Conservation (phyloP, 2,113 vertebrate species). For the Prinia subflava region DNA sequence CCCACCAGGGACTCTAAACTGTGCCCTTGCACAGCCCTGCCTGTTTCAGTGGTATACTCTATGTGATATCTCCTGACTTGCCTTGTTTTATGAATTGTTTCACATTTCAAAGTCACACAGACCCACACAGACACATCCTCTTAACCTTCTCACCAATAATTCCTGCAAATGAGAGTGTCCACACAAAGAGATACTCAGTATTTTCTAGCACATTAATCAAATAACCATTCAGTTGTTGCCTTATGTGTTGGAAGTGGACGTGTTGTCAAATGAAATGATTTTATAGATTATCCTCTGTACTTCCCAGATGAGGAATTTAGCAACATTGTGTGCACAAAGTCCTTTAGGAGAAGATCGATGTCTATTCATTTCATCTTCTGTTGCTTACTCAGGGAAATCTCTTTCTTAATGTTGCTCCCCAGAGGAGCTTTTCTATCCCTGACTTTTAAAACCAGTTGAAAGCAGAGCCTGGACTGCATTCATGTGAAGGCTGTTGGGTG, state of each 20-base stretch:
- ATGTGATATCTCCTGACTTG: conserved; percentile 22
- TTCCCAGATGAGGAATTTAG: conserved; percentile 51
- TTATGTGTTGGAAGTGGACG: conserved; percentile 14
- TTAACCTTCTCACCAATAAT: conserved; percentile 41
- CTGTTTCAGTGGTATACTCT: not conserved
- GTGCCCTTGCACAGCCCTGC: not conserved
- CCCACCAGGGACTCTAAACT: not conserved
- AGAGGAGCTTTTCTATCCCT: not conserved
- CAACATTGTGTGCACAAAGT: conserved; percentile 25
- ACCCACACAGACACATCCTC: not conserved
- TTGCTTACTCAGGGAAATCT: conserved; percentile 51
- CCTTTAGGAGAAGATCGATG: conserved; percentile 47
- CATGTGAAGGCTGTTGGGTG: not conserved
- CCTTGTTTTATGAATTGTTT: not conserved
- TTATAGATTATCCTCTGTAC: conserved; percentile 57
- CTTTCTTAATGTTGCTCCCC: not conserved
- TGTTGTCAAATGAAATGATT: conserved; percentile 68
- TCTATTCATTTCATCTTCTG: conserved; percentile 47
- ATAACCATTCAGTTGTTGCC: conserved; percentile 59
- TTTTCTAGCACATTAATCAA: conserved; percentile 62
- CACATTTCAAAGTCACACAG: conserved; percentile 13
- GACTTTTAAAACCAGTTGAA: not conserved
- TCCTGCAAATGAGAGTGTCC: conserved; percentile 55
- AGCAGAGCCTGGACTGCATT: not conserved
- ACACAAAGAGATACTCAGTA: conserved; percentile 8